Evolutionary conservation across 2,113 vertebrate species (phyloP).

Genomic region (Mesembrinibis cayennensis): DNA sequence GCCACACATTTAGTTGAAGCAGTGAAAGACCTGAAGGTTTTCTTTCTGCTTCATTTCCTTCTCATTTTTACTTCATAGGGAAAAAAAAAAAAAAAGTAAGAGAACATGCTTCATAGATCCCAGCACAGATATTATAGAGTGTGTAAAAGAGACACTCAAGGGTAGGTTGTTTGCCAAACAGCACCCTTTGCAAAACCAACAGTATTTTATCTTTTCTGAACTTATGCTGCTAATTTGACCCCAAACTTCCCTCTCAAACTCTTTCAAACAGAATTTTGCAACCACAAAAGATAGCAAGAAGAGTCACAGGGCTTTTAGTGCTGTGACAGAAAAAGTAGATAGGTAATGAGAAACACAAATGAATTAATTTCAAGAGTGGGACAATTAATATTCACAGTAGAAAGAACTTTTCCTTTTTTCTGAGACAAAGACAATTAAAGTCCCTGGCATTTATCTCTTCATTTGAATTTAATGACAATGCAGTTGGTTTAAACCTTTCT

Average conservation of each 20-base stretch:
- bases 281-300: background rate
- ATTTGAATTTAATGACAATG: constrained; percentile 46
- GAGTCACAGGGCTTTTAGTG: background rate
- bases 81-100: background rate
- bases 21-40: constrained; percentile 25
- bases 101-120: background rate
- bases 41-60: constrained; percentile 45
- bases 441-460: background rate
- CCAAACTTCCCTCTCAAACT: background rate
- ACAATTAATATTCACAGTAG: constrained; percentile 32
- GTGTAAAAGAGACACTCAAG: constrained; percentile 21
- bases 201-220: constrained; percentile 13
- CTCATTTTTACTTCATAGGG: background rate
- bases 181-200: constrained; percentile 8
- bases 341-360: background rate
- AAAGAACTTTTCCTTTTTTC: constrained; percentile 20
- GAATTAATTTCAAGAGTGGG: constrained; percentile 16
- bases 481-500: constrained; percentile 23
- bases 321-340: background rate
- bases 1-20: constrained; percentile 26
- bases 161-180: background rate
- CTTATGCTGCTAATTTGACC: background rate
- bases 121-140: background rate
- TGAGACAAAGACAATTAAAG: constrained; percentile 31
- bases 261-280: background rate